Evolutionary conservation across 2,113 vertebrate species (phyloP), one percentile per base, ranked within the genome.

Genomic region (Melozone crissalis): DNA sequence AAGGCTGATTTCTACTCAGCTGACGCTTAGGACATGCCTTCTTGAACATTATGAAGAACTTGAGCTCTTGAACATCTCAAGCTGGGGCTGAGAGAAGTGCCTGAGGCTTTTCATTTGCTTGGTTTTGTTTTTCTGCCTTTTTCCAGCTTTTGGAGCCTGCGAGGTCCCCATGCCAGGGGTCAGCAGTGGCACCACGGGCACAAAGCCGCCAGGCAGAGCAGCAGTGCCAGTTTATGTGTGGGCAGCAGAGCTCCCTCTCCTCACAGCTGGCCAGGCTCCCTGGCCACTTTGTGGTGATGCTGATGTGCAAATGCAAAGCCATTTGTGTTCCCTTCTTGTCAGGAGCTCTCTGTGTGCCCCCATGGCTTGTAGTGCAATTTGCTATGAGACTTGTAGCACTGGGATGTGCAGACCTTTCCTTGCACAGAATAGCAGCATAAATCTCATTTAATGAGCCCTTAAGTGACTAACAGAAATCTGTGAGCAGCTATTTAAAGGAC

Each of bases 161-260:
- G 31, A 46, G 44, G 23, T 61, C 8, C 54, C 31, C 3, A 28
- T 11, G 8, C 15, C 24, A 11, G 44, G 19, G n/a, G 7, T 54
- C 58, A 79, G 49, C 6, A 2, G 54, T 19, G 58, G 33, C 54
- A 20, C 17, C 31, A 23, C 0, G 0, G 11, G 13, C 76, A 39
- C 44, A 35, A 35, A 85, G 57, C 22, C 66, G 55, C 3, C 17
- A 24, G 62, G 39, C 51, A 84, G n/a, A 39, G 69, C 69, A 84
- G 54, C 6, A 2, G 21, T 55, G 49, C 44, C 58, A 26, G 31
- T 13, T 22, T 7, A 0, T 7, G 10, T 2, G 8, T 4, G 1
- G 33, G 46, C 71, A 49, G 59, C 19, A 23, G 55, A 49, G 46
- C 55, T 92, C 27, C 8, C 24, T 58, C 43, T 24, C 1, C 63